phyloP scores from a whole-genome alignment of 2,888 invertebrate species.

The Volucella zonaria region DNA sequence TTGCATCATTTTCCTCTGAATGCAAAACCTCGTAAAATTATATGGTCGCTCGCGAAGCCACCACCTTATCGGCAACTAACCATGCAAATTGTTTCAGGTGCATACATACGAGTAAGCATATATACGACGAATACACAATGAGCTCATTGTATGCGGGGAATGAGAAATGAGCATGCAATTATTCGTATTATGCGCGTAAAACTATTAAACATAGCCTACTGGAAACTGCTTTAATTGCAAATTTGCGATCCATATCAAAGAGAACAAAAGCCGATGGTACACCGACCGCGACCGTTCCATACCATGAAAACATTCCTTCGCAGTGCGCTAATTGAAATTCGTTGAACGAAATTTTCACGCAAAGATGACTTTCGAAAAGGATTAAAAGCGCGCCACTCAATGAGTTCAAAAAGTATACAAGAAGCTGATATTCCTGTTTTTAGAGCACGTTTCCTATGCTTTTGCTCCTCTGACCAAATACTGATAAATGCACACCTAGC shows the following conservation, averaged over 20 bases:
- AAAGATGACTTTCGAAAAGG: not conserved
- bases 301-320: not conserved
- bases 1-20: too few species aligned
- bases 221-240: conserved; percentile 36
- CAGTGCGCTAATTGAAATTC: conserved; percentile 3
- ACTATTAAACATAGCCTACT: conserved; percentile 3
- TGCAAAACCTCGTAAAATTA: too few species aligned
- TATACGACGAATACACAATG: not conserved
- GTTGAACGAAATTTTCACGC: conserved; percentile 9
- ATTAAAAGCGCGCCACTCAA: conserved; percentile 1
- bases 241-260: conserved; percentile 3
- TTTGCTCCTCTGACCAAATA: not conserved
- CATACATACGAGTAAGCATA: not conserved
- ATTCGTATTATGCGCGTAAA: conserved; percentile 14
- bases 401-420: not conserved
- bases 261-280: not conserved
- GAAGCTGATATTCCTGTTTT: not conserved
- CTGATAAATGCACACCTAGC: too few species aligned
- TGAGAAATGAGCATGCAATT: conserved; percentile 7
- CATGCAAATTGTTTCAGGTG: conserved; percentile 2
- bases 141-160: not conserved
- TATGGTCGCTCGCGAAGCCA: too few species aligned
- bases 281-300: not conserved
- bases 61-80: too few species aligned
- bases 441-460: too few species aligned